Base-by-base conservation (phyloP, 2,113 vertebrate genomes). In the Onychostruthus taczanowskii region DNA sequence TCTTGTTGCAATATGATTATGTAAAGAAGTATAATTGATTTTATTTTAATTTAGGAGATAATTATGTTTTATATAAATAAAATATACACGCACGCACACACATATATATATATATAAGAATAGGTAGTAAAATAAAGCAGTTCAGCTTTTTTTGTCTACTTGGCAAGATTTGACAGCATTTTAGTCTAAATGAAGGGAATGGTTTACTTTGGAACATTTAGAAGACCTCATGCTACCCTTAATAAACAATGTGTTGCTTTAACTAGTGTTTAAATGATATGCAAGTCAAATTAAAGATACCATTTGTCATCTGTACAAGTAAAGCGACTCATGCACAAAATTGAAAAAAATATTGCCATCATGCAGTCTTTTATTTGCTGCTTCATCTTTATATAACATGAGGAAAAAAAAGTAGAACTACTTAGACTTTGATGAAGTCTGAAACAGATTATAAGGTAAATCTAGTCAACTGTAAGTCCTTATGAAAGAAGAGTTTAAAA, bases 121-220 rank as follows among this genome's bases (percentile, higher is more conserved):
- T 28, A 74, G 19, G 16, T 31, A 78, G 6, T 66, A 28, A 86
- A 87, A 49, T 27, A 62, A 73, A 39, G 39, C 7, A 49, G 9
- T 41, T 31, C 52, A 23, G 4, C 75, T 61, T 47, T 46, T 46
- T 84, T 86, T 77, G 6, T n/a, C 8, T 62, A 46, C 84, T 84
- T 66, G 24, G 11, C 13, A 83, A 91, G 11, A 78, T 90, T n/a
- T 94, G 87, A 96, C 86, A 96, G 94, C 84, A 96, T 97, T 97
- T 98, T 97, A 97, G 52, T 89, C 63, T 91, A 97, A 96, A 90
- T 97, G 90, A 98, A 98, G 92, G 96, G 94, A 96, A 94, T 97
- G 94, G 89, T 97, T 98, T 96, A 91, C 94, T 96, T 50, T 74
- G 69, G 70, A 95, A 94, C 91, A 93, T 97, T 95, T 96, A 79